phyloP scores from a whole-genome alignment of 2,113 vertebrate genomes.

The Chauna torquata region DNA sequence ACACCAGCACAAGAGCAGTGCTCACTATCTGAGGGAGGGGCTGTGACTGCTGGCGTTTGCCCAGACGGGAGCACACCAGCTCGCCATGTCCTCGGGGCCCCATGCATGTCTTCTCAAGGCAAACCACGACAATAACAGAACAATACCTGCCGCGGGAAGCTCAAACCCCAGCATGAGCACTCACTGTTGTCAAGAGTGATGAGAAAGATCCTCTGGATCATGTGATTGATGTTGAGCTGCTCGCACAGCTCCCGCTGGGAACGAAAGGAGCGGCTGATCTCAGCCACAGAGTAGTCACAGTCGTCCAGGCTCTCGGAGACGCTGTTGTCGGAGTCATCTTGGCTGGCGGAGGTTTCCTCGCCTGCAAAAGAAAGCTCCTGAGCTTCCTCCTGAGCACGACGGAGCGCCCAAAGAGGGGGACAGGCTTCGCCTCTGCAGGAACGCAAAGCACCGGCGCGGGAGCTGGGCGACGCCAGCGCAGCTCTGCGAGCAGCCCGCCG shows the following conservation, averaged over 20 bases:
- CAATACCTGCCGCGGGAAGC: not conserved
- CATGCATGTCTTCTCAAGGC: no score
- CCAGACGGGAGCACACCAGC: not conserved
- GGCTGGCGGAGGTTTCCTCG: slow-evolving; percentile 87
- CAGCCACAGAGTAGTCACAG: slow-evolving; percentile 93
- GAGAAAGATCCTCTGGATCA: slow-evolving; percentile 98
- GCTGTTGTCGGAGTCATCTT: slow-evolving; percentile 95
- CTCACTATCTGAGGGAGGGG: no score
- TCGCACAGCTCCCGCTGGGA: slow-evolving; percentile 95
- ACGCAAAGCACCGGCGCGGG: not conserved
- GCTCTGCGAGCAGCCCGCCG: not conserved
- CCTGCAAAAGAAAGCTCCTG: slow-evolving; percentile 42
- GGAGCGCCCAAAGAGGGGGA: not conserved
- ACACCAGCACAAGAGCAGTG: not conserved
- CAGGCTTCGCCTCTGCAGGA: not conserved
- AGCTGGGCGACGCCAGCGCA: no score
- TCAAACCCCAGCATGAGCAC: slow-evolving; percentile 19
- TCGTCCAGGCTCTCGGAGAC: slow-evolving; percentile 96
- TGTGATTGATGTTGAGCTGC: slow-evolving; percentile 99
- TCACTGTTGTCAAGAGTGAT: slow-evolving; percentile 98
- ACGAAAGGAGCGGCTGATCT: slow-evolving; percentile 95
- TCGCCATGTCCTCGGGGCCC: not conserved
- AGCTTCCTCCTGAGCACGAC: not conserved
- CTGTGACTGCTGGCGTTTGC: not conserved
- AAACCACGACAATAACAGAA: not conserved